Evolutionary conservation across 2,888 invertebrate species (phyloP).

Genomic region (Tenthredo amoena): DNA sequence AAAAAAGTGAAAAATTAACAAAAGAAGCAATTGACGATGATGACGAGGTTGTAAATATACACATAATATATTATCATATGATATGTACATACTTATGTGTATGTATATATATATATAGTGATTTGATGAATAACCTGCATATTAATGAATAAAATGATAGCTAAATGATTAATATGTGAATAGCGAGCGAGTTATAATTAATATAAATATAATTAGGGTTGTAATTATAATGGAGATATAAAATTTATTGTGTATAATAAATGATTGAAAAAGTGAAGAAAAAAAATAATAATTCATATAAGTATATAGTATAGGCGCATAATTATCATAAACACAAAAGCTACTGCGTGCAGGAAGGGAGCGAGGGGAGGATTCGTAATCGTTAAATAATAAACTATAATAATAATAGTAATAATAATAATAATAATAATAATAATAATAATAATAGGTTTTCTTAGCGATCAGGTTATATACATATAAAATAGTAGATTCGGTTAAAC

Average conservation of each 20-base stretch:
- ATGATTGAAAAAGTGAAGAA: background rate
- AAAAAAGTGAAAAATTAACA: slow-evolving; percentile 50
- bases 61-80: slow-evolving; percentile 50
- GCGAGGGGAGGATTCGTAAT: background rate
- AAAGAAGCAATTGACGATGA: slow-evolving; percentile 54
- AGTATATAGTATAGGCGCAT: slow-evolving; percentile 63
- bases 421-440: slow-evolving; percentile 64
- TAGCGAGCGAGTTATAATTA: background rate
- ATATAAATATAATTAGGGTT: slow-evolving; percentile 51
- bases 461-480: background rate
- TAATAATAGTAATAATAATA: slow-evolving; percentile 61
- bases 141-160: background rate
- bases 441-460: slow-evolving; percentile 29
- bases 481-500: too few species aligned
- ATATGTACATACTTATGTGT: too few species aligned
- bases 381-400: slow-evolving; percentile 62
- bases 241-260: slow-evolving; percentile 22
- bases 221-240: slow-evolving; percentile 65
- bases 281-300: slow-evolving; percentile 74
- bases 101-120: background rate
- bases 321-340: background rate
- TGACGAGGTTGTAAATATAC: slow-evolving; percentile 72
- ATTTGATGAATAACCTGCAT: background rate
- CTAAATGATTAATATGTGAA: background rate
- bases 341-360: background rate